Percentiles rank a stretch among this genome's conserved stretches.
Conservation (phyloP, 1,140 invertebrate species). For the Lepidostoma basale region DNA sequence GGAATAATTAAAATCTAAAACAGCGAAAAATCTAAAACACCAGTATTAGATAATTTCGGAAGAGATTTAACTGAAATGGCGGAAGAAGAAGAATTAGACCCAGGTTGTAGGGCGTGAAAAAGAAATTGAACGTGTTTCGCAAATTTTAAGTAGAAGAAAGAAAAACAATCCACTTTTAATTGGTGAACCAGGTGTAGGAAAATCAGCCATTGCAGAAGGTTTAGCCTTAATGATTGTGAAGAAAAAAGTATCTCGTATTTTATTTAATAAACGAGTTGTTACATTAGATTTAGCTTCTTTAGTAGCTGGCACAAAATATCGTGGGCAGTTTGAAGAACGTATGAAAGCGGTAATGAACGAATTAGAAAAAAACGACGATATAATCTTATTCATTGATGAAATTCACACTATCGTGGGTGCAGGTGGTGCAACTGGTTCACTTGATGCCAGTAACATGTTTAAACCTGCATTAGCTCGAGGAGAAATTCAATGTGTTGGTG, state of each 20-base stretch:
- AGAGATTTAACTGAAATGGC: too few relatives aligned
- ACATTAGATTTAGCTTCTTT: constrained; percentile 48
- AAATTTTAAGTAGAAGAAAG: too few relatives aligned
- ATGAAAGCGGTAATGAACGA: constrained; percentile 51
- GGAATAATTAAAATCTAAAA: too few relatives aligned
- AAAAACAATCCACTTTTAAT: constrained; percentile 55
- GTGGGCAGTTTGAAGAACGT: constrained; percentile 53
- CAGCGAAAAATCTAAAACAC: too few relatives aligned
- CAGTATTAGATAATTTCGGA: too few relatives aligned
- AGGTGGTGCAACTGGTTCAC: not conserved
- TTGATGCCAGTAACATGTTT: not conserved
- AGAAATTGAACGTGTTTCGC: too few relatives aligned
- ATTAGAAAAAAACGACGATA: constrained; percentile 42
- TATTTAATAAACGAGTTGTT: constrained; percentile 41
- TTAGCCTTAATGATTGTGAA: constrained; percentile 49
- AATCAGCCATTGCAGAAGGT: constrained; percentile 53
- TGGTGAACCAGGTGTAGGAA: constrained; percentile 54
- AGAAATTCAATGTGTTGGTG: not conserved
- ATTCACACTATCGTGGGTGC: not conserved
- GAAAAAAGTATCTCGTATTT: constrained; percentile 48
- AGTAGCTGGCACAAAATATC: constrained; percentile 49
- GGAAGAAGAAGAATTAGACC: too few relatives aligned
- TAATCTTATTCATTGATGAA: constrained; percentile 52
- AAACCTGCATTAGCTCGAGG: not conserved
- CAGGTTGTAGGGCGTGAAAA: too few relatives aligned